phyloP scores from a whole-genome alignment of 53 echinoderm and acorn worm genomes.

The Echinometra lucunter region DNA sequence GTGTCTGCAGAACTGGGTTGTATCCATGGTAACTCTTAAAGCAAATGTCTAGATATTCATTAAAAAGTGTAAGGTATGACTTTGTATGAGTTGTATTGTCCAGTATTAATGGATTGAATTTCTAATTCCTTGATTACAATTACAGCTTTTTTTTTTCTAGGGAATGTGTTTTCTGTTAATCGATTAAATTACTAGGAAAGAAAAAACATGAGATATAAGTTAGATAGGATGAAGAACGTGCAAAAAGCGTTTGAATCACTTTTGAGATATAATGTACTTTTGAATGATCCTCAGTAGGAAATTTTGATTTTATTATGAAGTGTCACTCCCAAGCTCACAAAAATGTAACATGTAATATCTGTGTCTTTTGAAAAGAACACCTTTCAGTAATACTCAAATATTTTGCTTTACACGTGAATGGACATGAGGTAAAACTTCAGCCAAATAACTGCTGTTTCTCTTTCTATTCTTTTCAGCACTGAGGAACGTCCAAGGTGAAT shows the following conservation, averaged over 20 bases:
- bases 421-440: too few relatives aligned
- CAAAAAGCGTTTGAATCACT: too few relatives aligned
- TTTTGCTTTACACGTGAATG: too few relatives aligned
- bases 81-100: not conserved
- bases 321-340: too few relatives aligned
- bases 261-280: too few relatives aligned
- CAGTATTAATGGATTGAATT: not conserved
- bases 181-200: not conserved
- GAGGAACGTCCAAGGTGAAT: constrained; percentile 81
- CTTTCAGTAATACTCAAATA: too few relatives aligned
- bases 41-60: not conserved
- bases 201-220: not conserved
- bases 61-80: not conserved
- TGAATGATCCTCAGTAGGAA: too few relatives aligned
- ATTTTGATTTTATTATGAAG: too few relatives aligned
- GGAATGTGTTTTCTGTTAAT: not conserved
- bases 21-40: constrained; percentile 14
- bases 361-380: too few relatives aligned
- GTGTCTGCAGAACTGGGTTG: constrained; percentile 8
- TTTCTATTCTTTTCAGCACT: constrained; percentile 72
- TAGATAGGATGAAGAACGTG: too few relatives aligned
- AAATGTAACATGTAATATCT: too few relatives aligned
- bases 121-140: not conserved
- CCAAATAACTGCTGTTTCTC: too few relatives aligned
- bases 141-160: not conserved